These are phyloP conservation scores for Thera obeliscata DNA, from an alignment of 2,888 invertebrate species.

Conservation along the genomic window DNA sequence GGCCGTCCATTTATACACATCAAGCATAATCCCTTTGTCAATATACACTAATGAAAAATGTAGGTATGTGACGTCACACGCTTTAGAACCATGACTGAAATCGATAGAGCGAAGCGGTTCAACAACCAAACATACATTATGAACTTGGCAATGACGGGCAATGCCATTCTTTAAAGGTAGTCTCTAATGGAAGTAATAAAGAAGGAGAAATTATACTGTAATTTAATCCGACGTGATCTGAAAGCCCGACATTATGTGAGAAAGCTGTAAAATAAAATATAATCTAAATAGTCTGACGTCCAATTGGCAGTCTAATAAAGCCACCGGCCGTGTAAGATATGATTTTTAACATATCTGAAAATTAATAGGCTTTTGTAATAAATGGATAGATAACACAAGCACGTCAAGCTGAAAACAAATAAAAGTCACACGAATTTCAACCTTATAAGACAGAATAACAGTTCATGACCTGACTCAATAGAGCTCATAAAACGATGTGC, in stretches of 20 bases:
- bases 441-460: slow-evolving; percentile 22
- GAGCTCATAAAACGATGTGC: slow-evolving; percentile 22
- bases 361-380: slow-evolving; percentile 8
- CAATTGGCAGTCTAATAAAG: slow-evolving; percentile 24
- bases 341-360: slow-evolving; percentile 7
- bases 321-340: slow-evolving; percentile 7
- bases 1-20: slow-evolving; percentile 55
- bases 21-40: slow-evolving; percentile 52
- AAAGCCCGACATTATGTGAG: slow-evolving; percentile 9
- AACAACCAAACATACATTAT: slow-evolving; percentile 38
- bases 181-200: slow-evolving; percentile 9
- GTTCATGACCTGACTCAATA: slow-evolving; percentile 41
- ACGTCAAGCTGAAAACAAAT: slow-evolving; percentile 13
- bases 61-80: slow-evolving; percentile 63
- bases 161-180: slow-evolving; percentile 7
- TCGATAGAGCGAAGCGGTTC: slow-evolving; percentile 57
- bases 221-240: slow-evolving; percentile 13
- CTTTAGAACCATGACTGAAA: slow-evolving; percentile 44
- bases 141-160: slow-evolving; percentile 55
- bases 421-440: slow-evolving; percentile 27
- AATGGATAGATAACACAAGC: slow-evolving; percentile 11
- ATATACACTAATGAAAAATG: slow-evolving; percentile 61
- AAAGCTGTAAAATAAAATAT: slow-evolving; percentile 20
- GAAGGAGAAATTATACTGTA: slow-evolving; percentile 6
- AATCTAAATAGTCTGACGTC: slow-evolving; percentile 26